Conservation (phyloP, 2,888 invertebrate species). For the Lypha dubia region DNA sequence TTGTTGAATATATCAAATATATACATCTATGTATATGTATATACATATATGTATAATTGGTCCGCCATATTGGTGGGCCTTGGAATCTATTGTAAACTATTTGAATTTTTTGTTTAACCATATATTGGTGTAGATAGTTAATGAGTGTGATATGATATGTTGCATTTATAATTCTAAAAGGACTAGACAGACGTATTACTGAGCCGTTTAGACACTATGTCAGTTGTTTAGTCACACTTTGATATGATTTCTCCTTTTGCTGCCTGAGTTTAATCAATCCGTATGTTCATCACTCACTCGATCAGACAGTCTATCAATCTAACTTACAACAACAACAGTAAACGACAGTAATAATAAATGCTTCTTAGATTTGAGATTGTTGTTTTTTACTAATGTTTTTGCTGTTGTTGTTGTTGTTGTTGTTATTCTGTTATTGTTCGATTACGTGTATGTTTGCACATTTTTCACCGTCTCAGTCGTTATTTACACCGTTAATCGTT, state of each 20-base stretch:
- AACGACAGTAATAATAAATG: conserved; percentile 34
- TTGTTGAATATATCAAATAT: no score
- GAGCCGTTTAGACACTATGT: conserved; percentile 58
- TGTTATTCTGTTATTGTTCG: conserved; percentile 34
- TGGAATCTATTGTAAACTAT: neutral
- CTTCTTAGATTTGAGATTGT: conserved; percentile 51
- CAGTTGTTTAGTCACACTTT: conserved; percentile 59
- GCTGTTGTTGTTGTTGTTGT: conserved; percentile 28
- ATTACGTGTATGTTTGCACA: conserved; percentile 66
- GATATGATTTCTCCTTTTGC: conserved; percentile 44
- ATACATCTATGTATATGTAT: no score
- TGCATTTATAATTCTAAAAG: conserved; percentile 53
- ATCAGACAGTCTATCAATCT: conserved; percentile 69
- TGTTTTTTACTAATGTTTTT: conserved; percentile 9
- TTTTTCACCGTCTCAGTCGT: conserved; percentile 64
- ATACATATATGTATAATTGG: no score
- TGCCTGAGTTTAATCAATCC: conserved; percentile 58
- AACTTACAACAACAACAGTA: conserved; percentile 50
- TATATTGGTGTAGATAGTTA: neutral
- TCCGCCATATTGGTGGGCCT: no score
- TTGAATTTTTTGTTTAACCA: neutral
- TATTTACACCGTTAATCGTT: conserved; percentile 70
- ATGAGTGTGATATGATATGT: conserved; percentile 14
- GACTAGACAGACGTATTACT: conserved; percentile 49
- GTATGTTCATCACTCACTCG: conserved; percentile 61